Evolutionary conservation across 2,797 vertebrate genomes (phyloP).

Genomic region (Manis pentadactyla): DNA sequence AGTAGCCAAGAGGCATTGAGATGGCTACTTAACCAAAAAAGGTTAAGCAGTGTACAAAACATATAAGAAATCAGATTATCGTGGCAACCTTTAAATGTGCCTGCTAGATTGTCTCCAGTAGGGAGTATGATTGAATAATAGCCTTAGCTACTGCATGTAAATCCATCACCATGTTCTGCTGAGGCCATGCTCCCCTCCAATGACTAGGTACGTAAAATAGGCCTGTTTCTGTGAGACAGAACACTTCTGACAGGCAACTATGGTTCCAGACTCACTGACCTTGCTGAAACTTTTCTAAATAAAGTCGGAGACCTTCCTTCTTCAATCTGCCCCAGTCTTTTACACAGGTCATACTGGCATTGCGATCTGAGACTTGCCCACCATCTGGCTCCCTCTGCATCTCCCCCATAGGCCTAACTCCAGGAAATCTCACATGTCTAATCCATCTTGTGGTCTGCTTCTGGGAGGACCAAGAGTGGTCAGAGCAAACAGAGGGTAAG

Average conservation of each 20-base stretch:
- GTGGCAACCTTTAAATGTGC: neutral
- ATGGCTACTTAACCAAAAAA: neutral
- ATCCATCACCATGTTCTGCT: neutral
- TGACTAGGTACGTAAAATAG: neutral
- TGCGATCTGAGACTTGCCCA: neutral
- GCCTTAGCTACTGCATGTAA: neutral
- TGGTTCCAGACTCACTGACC: neutral
- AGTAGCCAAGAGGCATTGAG: neutral
- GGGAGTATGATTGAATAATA: neutral
- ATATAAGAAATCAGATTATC: neutral
- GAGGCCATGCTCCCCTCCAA: neutral
- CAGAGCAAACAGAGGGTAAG: neutral
- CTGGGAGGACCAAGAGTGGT: neutral
- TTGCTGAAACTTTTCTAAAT: neutral
- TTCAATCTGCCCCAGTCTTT: neutral
- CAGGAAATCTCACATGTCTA: neutral
- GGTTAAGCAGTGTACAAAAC: neutral
- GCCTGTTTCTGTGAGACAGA: neutral
- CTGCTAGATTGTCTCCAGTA: neutral
- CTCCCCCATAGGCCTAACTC: neutral
- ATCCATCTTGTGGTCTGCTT: neutral
- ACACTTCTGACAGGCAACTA: neutral
- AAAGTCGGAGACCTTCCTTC: neutral
- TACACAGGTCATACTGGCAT: neutral
- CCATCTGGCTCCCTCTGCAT: neutral